phyloP scores from a whole-genome alignment of 2,888 invertebrate species.

The Hypercompe scribonia region DNA sequence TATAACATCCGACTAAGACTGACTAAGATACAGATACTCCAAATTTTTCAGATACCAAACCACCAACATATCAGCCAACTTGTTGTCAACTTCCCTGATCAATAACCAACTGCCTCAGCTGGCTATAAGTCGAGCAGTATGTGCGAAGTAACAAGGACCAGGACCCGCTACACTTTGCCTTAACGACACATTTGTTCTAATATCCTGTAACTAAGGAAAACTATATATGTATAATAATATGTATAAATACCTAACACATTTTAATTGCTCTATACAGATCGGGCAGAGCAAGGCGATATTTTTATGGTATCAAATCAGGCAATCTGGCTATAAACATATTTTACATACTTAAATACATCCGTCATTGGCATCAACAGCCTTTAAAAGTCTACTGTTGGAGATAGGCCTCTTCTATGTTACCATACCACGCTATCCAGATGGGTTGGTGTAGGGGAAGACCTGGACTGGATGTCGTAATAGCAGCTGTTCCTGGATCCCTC shows the following conservation, averaged over 20 bases:
- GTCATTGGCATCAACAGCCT: too few relatives aligned
- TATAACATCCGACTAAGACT: too few relatives aligned
- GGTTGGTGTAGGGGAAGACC: too few relatives aligned
- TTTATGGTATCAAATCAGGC: background rate
- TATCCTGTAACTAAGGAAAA: slow-evolving; percentile 36
- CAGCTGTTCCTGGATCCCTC: too few relatives aligned
- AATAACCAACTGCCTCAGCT: slow-evolving; percentile 49
- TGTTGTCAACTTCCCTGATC: slow-evolving; percentile 19
- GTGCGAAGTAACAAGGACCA: slow-evolving; percentile 58
- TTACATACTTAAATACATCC: too few relatives aligned
- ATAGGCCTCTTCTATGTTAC: too few relatives aligned
- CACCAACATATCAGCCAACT: background rate
- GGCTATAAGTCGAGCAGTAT: slow-evolving; percentile 55
- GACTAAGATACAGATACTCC: too few relatives aligned
- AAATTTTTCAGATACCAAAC: background rate
- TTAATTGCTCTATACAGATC: slow-evolving; percentile 12
- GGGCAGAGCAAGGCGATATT: background rate
- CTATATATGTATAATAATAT: slow-evolving; percentile 13
- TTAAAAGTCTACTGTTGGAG: too few relatives aligned
- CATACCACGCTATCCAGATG: too few relatives aligned
- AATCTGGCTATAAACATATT: background rate
- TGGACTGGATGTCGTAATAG: too few relatives aligned
- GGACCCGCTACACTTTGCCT: slow-evolving; percentile 60
- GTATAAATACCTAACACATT: background rate
- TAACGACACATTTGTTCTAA: slow-evolving; percentile 71